Percentiles rank a stretch among this genome's conserved stretches.
Conservation (phyloP, 2,797 vertebrate species). For the Heterohyrax brucei region DNA sequence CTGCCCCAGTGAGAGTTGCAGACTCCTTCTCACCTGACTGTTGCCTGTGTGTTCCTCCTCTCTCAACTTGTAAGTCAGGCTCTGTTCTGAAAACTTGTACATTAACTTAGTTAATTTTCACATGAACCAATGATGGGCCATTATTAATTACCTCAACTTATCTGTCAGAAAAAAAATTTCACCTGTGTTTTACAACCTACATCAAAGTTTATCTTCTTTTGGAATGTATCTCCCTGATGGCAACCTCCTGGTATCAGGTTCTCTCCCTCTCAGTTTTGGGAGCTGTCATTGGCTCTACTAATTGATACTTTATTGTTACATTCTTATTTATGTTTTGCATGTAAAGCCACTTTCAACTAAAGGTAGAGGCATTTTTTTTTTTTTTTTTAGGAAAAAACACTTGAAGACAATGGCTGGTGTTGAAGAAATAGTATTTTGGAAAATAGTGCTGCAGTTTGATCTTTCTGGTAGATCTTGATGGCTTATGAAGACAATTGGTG, state of each 20-base stretch:
- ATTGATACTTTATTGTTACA: not conserved
- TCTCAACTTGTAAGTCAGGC: conserved; percentile 1
- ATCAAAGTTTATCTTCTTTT: not conserved
- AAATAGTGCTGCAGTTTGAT: not conserved
- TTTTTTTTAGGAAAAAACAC: not conserved
- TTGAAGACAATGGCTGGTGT: not conserved
- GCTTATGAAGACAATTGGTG: not conserved
- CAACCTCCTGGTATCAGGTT: not conserved
- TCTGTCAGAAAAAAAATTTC: not conserved
- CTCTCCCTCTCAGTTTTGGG: not conserved
- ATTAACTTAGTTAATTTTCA: not conserved
- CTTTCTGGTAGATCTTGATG: conserved; percentile 25
- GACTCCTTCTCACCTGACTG: too few relatives aligned
- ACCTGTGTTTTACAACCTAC: not conserved
- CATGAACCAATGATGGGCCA: not conserved
- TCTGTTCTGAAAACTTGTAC: not conserved
- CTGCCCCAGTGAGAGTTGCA: too few relatives aligned
- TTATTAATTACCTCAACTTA: not conserved
- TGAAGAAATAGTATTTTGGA: conserved; percentile 8
- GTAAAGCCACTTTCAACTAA: not conserved
- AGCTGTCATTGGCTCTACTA: not conserved
- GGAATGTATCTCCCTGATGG: not conserved
- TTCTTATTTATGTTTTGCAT: conserved; percentile 12
- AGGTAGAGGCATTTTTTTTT: not conserved
- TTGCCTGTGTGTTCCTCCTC: too few relatives aligned